phyloP scores from a whole-genome alignment of 1,140 invertebrate species.

The Leptoteleia sp. region DNA sequence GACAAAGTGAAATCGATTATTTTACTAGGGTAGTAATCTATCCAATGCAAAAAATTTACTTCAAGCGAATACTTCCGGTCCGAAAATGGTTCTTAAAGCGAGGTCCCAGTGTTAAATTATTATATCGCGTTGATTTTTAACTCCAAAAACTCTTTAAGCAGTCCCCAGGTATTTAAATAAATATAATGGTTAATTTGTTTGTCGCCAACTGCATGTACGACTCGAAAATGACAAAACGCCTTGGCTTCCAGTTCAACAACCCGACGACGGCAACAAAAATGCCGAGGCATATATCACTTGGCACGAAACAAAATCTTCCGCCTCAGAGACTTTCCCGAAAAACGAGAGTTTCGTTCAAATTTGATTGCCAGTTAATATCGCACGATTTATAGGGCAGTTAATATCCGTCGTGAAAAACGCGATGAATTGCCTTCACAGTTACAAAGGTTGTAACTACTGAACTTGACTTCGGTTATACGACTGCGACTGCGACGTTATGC shows the following conservation, averaged over 20 bases:
- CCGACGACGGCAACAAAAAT: constrained; percentile 11
- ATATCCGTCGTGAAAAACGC: constrained; percentile 44
- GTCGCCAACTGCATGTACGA: no score
- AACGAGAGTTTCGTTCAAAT: constrained; percentile 52
- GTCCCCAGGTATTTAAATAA: no score
- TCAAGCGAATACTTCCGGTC: no score
- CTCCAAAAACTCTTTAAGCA: no score
- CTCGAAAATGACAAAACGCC: neutral
- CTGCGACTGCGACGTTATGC: constrained; percentile 31
- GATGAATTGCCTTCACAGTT: constrained; percentile 51
- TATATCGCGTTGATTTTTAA: no score
- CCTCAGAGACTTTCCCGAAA: constrained; percentile 48
- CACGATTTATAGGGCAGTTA: constrained; percentile 62
- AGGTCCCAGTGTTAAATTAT: no score
- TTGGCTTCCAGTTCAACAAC: constrained; percentile 29
- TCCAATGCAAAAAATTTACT: no score
- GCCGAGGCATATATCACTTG: constrained; percentile 34
- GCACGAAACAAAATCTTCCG: constrained; percentile 57
- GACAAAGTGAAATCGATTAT: no score
- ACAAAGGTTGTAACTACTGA: constrained; percentile 63
- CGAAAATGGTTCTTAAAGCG: no score
- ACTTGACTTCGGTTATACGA: constrained; percentile 60
- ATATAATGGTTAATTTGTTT: no score
- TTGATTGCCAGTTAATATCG: constrained; percentile 64
- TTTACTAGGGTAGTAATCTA: no score